A percentile compares a stretch with the other conserved stretches of the same genome.
Evolutionary conservation across 2,797 vertebrate genomes (phyloP).

Genomic region (Melanotaenia pygmaea): DNA sequence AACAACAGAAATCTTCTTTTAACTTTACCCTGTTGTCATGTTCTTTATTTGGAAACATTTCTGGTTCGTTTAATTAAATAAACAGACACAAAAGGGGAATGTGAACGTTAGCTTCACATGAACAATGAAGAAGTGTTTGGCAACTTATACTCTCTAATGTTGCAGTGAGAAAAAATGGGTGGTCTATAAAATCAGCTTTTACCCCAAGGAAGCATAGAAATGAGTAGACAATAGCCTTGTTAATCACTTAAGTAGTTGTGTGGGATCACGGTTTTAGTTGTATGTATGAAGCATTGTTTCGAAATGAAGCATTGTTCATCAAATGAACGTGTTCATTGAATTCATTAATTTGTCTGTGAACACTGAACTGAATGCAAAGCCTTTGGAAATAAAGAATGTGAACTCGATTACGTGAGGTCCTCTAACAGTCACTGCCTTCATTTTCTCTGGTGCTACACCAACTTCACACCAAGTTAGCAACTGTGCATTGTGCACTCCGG

Average conservation of each 20-base stretch:
- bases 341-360: too few relatives aligned
- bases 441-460: too few relatives aligned
- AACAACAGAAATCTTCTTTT: slow-evolving; percentile 25
- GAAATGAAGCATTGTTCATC: too few relatives aligned
- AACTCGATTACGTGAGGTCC: too few relatives aligned
- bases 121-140: background rate
- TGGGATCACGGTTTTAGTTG: background rate
- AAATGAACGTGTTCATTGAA: too few relatives aligned
- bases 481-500: too few relatives aligned
- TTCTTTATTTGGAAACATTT: background rate
- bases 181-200: background rate
- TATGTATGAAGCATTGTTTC: background rate
- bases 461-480: too few relatives aligned
- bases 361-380: too few relatives aligned
- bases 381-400: too few relatives aligned
- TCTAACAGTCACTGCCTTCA: too few relatives aligned
- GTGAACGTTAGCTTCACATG: background rate
- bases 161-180: background rate
- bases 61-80: background rate
- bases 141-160: background rate
- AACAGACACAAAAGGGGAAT: background rate
- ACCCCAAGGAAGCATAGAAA: background rate
- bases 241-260: background rate
- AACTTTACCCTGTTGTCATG: slow-evolving; percentile 2
- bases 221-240: background rate